Evolutionary conservation across 92 coral and sea anemone genomes (phyloP), one percentile per base, ranked within the genome.

Genomic region (Montipora capitata): DNA sequence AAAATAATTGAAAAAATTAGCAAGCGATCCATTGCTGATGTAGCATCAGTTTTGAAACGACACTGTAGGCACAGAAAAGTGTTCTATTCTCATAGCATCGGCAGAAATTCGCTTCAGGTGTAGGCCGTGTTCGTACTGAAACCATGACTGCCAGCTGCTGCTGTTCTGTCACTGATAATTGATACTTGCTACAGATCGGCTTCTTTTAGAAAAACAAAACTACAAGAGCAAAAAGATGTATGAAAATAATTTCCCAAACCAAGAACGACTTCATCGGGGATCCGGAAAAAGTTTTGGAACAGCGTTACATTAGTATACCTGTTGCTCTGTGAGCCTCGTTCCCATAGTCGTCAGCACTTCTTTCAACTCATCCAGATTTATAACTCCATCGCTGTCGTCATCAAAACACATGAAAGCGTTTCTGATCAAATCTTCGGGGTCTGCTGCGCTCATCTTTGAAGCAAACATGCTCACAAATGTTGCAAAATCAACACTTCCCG

Each of bases 341-440:
- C 96, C 96, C 91, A 73, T 89, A 4, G 96, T 87, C 39, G 89
- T 94, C 85, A 94, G 76, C 17, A 88, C 38, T 39, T 91, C 93
- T 14, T 93, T 92, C 48, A 94, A 80, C 41, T 91, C 93, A 3
- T 83, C 91, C 83, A 94, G 62, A 64, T 80, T 88, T 54, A 94
- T 84, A 13, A 74, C 49, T 38, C 96, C 96, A 57, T 94, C 90
- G 66, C 94, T 88, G 10, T 80, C 92, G 15, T 94, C 96, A 65
- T 94, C 96, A 65, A 94, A 94, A 80, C 96, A 94, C 77, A 85
- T 82, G 61, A 94, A 94, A 10, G 96, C 96, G 9, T 86, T 88
- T 17, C 71, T 66, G 9, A 94, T 85, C 39, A 85, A 73, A 7
- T 94, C 96, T 63, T 94, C 96, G 4, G 93, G 72, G 71, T 94